A percentile compares a stretch with the other conserved stretches of the same genome.
These are phyloP conservation scores for Probaryconus sp. DNA, from an alignment of 1,140 invertebrate species.

Conservation along the genomic window DNA sequence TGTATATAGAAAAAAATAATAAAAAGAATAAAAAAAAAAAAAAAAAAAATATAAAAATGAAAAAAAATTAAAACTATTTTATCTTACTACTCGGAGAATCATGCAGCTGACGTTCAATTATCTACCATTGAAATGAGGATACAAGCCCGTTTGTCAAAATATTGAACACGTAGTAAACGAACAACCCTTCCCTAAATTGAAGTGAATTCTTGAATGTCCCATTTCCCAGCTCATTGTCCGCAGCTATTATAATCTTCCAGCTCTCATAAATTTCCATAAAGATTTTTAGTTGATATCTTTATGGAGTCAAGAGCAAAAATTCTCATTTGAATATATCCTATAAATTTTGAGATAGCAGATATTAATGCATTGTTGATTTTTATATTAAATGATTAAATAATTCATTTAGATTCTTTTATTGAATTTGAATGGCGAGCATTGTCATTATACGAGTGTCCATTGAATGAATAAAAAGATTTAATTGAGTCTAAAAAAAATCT, in stretches of 20 bases:
- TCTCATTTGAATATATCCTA: background rate
- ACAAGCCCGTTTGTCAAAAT: conserved; percentile 56
- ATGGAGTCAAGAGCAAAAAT: conserved; percentile 22
- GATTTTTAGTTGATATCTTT: conserved; percentile 29
- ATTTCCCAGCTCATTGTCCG: conserved; percentile 46
- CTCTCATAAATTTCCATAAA: conserved; percentile 44
- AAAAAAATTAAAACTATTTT: too few species aligned
- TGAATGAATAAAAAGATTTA: too few species aligned
- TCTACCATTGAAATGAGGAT: conserved; percentile 54
- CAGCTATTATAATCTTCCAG: conserved; percentile 53
- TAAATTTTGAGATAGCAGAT: too few species aligned
- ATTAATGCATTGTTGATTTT: too few species aligned
- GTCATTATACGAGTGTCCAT: too few species aligned
- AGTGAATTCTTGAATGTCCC: conserved; percentile 51
- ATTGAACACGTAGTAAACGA: conserved; percentile 52
- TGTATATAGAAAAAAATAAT: too few species aligned
- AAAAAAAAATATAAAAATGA: too few species aligned
- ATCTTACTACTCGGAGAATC: conserved; percentile 49
- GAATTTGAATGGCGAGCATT: too few species aligned
- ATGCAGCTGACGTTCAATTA: conserved; percentile 58
- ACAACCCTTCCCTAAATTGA: conserved; percentile 46
- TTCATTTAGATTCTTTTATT: too few species aligned
- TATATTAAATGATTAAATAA: too few species aligned
- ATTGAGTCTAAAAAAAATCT: too few species aligned
- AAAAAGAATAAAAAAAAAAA: too few species aligned